Evolutionary conservation across 2,888 invertebrate genomes (phyloP).

Genomic region (Coleophora flavipennella): DNA sequence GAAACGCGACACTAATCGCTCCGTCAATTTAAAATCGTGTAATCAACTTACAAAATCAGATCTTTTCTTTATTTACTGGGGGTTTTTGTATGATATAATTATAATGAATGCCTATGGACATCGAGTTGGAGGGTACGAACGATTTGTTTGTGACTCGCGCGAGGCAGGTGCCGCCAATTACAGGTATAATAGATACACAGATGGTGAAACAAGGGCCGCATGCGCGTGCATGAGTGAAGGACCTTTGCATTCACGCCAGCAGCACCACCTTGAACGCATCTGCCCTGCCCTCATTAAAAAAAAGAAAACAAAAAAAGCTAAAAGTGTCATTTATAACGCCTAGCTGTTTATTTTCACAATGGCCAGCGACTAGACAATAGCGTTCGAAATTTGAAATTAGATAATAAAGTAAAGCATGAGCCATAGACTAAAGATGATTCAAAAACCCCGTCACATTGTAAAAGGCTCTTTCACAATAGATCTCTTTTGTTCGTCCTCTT

Average conservation of each 20-base stretch:
- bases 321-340: slow-evolving; percentile 51
- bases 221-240: slow-evolving; percentile 2
- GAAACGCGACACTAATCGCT: too few relatives aligned
- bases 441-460: slow-evolving; percentile 19
- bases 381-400: slow-evolving; percentile 11
- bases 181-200: slow-evolving; percentile 29
- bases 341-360: slow-evolving; percentile 43
- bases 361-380: slow-evolving; percentile 34
- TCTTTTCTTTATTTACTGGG: neutral
- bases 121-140: neutral
- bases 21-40: neutral
- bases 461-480: slow-evolving; percentile 38
- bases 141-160: slow-evolving; percentile 13
- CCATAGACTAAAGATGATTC: slow-evolving; percentile 15
- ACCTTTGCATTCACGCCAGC: slow-evolving; percentile 21
- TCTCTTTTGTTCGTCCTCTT: slow-evolving; percentile 37
- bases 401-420: neutral
- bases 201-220: slow-evolving; percentile 1
- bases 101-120: neutral
- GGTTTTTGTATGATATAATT: neutral
- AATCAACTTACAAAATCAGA: neutral
- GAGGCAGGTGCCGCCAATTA: slow-evolving; percentile 49
- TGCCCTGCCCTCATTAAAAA: slow-evolving; percentile 35
- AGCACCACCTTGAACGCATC: slow-evolving; percentile 31
- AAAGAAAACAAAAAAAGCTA: slow-evolving; percentile 15